Evolutionary conservation across 2,888 invertebrate genomes (phyloP).

Genomic region (Stegana nigrithorax): DNA sequence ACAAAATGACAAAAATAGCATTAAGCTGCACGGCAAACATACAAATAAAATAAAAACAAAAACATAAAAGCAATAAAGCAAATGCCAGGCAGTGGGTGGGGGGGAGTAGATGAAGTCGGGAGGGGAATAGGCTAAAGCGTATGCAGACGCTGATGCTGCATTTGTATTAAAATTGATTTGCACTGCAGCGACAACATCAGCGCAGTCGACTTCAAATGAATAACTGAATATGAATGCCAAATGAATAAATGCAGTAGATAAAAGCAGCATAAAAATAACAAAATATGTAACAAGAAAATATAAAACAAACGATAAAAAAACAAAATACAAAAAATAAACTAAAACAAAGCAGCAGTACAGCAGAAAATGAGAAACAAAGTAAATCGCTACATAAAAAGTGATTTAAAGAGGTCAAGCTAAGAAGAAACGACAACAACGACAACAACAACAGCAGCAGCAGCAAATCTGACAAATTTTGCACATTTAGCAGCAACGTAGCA

Average conservation of each 20-base stretch:
- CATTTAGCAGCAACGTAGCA: background rate
- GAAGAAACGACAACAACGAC: background rate
- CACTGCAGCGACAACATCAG: background rate
- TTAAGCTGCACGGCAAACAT: too few species aligned
- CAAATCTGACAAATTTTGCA: background rate
- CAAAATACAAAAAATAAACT: background rate
- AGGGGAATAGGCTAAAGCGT: too few species aligned
- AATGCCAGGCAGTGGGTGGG: too few species aligned
- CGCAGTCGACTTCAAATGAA: background rate
- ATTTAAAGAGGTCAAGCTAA: background rate
- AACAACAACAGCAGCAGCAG: background rate
- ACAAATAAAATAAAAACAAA: background rate
- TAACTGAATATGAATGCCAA: background rate
- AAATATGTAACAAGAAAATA: too few species aligned
- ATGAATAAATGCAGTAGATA: background rate
- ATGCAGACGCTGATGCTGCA: background rate
- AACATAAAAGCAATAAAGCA: background rate
- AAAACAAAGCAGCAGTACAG: background rate
- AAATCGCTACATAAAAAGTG: background rate
- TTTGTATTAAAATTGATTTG: constrained; percentile 10
- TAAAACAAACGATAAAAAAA: background rate
- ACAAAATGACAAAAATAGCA: background rate
- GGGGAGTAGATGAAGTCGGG: too few species aligned
- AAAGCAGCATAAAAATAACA: background rate
- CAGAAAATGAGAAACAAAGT: background rate